A percentile compares a stretch with the other conserved stretches of the same genome.
Evolutionary conservation across 2,113 vertebrate species (phyloP).

Genomic region (Plecturocebus donacophilus): DNA sequence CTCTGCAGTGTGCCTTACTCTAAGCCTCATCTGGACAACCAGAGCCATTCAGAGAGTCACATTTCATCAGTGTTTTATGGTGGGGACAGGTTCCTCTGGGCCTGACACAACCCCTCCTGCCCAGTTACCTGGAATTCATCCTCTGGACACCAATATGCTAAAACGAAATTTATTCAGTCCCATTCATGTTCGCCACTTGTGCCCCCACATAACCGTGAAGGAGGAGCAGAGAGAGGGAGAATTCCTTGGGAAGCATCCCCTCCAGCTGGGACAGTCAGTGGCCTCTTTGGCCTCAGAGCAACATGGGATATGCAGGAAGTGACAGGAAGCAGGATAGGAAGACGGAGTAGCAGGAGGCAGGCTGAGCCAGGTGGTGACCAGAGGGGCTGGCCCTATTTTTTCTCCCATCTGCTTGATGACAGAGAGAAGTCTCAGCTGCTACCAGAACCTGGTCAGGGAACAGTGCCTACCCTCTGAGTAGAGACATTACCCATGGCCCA

Average conservation of each 20-base stretch:
- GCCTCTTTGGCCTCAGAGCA: neutral
- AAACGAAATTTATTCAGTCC: rapidly evolving
- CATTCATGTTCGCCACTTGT: rapidly evolving
- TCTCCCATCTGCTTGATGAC: neutral
- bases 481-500: neutral
- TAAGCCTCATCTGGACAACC: too few species aligned
- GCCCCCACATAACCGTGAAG: neutral
- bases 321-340: neutral
- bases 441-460: neutral
- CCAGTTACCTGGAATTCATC: neutral
- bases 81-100: neutral
- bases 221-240: neutral
- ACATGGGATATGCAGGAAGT: rapidly evolving
- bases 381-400: neutral
- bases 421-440: neutral
- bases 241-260: neutral
- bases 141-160: rapidly evolving
- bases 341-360: neutral
- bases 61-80: neutral
- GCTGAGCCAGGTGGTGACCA: neutral
- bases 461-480: neutral
- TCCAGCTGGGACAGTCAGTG: too few species aligned
- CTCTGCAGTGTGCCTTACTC: neutral
- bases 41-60: neutral
- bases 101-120: neutral